Base-by-base conservation (phyloP, 2,888 invertebrate genomes). In the Nymphalis urticae region DNA sequence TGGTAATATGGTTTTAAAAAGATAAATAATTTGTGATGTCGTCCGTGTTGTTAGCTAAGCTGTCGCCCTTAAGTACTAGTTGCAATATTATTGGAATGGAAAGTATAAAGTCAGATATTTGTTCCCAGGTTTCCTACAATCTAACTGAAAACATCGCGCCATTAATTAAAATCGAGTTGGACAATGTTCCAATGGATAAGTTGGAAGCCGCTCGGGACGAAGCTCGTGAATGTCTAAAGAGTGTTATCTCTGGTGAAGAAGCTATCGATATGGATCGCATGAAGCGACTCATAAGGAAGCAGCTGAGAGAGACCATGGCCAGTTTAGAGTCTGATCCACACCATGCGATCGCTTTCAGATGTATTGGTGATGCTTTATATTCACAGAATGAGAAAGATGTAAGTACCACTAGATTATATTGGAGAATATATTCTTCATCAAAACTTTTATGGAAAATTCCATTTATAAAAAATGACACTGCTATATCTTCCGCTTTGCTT, bases 301-400 rank as follows among this genome's bases (percentile, higher is more conserved):
- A 95, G 77, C 94, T 95, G 70, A 85, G 96, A 16, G 96, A 96
- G 80, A 93, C 94, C 70, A 88, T 96, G 50, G 95, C 95, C 69
- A 94, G 94, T 81, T 92, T 97, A 61, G 98, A 97, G 85, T 95
- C 94, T 17, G 94, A 93, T 74, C 97, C 97, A 0, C 96, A 97
- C 80, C 95, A 96, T 74, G 93, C 95, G 0, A 90, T 98, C 62
- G 96, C 97, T 0, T 95, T 95, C 81, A 94, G 95, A 77, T 93
- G 96, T 64, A 97, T 98, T 74, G 96, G 96, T 0, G 97, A 98
- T 82, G 95, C 96, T 80, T 88, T 98, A 42, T 98, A 97, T 85
- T 97, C 97, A 17, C 94, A 95, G 65, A 94, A 93, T 58, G 94
- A 95, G 75, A 89, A 94, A 75, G 96, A 97, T 85, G 97, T 97